Evolutionary conservation across 2,113 vertebrate genomes (phyloP).

Genomic region (Heteronetta atricapilla): DNA sequence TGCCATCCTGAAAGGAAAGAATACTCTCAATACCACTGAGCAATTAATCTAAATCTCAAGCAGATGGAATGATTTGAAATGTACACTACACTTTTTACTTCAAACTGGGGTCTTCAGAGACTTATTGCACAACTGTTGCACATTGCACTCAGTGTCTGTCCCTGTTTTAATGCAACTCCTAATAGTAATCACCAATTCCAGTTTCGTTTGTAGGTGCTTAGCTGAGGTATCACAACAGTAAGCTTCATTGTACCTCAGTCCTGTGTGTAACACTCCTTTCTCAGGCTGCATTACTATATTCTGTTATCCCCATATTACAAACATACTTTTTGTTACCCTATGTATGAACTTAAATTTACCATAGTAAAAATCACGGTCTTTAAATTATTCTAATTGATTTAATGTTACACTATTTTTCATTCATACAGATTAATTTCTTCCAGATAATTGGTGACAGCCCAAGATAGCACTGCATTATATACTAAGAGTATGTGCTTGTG

Average conservation of each 20-base stretch:
- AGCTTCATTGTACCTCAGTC: background rate
- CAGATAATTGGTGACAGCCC: background rate
- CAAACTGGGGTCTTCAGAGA: background rate
- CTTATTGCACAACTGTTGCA: background rate
- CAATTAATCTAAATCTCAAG: background rate
- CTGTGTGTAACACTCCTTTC: background rate
- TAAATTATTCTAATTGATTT: background rate
- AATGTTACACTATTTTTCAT: background rate
- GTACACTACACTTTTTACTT: background rate
- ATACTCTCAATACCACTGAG: background rate
- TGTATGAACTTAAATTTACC: background rate
- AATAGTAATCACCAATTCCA: background rate
- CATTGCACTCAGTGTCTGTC: background rate
- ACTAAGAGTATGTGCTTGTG: accelerated
- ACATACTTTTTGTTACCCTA: background rate
- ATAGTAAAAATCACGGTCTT: background rate
- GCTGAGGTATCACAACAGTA: background rate
- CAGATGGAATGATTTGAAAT: background rate
- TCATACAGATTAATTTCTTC: background rate
- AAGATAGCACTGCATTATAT: background rate
- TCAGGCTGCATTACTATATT: accelerated
- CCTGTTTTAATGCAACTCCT: background rate
- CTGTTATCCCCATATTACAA: background rate
- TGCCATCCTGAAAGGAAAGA: background rate
- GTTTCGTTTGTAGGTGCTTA: background rate